phyloP scores from a whole-genome alignment of 2,113 vertebrate species.

The Solea solea region DNA sequence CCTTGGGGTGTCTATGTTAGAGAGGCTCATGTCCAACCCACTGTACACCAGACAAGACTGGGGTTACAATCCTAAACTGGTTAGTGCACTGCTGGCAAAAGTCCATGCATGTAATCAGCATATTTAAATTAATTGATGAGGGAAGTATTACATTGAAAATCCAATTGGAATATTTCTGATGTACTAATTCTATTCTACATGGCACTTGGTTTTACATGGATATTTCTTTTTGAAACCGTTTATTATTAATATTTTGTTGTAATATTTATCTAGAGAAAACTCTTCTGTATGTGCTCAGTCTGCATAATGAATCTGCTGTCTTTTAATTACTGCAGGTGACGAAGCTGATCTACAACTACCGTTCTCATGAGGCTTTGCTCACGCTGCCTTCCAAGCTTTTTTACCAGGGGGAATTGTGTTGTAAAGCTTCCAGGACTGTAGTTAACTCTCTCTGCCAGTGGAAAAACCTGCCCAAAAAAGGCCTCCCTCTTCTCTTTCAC shows the following conservation, averaged over 20 bases:
- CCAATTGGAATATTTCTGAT: neutral
- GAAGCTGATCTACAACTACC: constrained; percentile 94
- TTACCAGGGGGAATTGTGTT: constrained; percentile 87
- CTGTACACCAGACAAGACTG: constrained; percentile 85
- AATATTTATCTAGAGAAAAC: neutral
- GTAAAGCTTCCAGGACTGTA: constrained; percentile 80
- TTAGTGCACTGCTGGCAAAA: constrained; percentile 68
- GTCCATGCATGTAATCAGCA: neutral
- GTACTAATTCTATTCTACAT: neutral
- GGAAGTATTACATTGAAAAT: neutral
- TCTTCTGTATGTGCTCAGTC: neutral
- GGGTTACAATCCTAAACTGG: constrained; percentile 92
- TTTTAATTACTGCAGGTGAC: constrained; percentile 85
- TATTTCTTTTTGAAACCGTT: neutral
- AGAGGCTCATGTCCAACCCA: constrained; percentile 87
- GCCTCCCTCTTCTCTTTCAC: constrained; percentile 93
- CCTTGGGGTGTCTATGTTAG: constrained; percentile 88
- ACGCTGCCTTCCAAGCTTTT: constrained; percentile 90
- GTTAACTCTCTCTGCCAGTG: constrained; percentile 87
- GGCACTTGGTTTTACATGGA: neutral
- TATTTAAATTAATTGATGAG: neutral
- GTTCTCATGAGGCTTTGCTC: constrained; percentile 88
- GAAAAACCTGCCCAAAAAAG: constrained; percentile 87
- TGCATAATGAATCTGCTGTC: neutral
- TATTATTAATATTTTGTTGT: neutral